Percentiles rank a stretch among this genome's conserved stretches.
These are phyloP conservation scores for Istiophorus platypterus DNA, from an alignment of 2,113 vertebrate genomes.

Conservation along the genomic window DNA sequence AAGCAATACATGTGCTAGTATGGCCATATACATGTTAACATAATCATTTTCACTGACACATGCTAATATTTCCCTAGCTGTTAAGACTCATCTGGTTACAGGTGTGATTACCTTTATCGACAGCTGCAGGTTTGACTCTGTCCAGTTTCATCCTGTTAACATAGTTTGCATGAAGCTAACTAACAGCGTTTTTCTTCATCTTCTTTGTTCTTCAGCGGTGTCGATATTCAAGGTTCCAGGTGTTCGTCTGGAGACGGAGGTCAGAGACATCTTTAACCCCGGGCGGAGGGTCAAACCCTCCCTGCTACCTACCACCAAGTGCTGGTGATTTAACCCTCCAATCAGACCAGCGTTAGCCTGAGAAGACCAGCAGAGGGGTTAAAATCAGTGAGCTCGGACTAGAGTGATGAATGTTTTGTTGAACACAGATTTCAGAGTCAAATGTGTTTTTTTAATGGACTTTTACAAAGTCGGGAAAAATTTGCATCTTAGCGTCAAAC, in stretches of 20 bases:
- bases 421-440: no score
- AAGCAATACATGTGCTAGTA: no score
- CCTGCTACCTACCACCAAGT: constrained; percentile 78
- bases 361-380: neutral
- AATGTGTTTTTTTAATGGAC: no score
- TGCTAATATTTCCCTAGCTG: neutral
- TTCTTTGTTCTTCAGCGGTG: constrained; percentile 77
- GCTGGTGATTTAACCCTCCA: constrained; percentile 78
- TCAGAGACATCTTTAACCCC: constrained; percentile 86
- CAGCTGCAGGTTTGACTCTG: neutral
- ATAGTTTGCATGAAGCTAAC: neutral
- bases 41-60: neutral
- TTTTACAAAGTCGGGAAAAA: no score
- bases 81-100: neutral
- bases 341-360: neutral
- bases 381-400: neutral
- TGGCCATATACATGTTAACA: neutral
- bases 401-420: no score
- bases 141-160: neutral
- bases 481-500: no score
- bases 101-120: neutral
- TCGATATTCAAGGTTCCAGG: constrained; percentile 91
- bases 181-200: neutral
- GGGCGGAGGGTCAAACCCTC: constrained; percentile 70
- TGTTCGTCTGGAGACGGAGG: constrained; percentile 88